Evolutionary conservation across 2,797 vertebrate genomes (phyloP), one percentile per base, ranked within the genome.

Genomic region (Aplochiton taeniatus): DNA sequence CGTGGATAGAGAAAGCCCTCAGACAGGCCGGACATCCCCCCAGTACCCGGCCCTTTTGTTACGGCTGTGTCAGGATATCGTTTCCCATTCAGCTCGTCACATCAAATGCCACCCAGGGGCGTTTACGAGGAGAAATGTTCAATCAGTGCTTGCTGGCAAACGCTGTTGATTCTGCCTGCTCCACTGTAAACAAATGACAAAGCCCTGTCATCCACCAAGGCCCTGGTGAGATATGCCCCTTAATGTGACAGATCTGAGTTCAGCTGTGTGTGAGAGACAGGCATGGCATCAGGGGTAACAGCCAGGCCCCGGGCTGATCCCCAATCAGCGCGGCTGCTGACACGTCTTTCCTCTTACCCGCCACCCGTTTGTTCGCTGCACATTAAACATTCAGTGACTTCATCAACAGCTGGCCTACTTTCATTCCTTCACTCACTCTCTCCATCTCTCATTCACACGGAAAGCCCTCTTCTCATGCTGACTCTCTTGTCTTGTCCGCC

Each of bases 401-500:
- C 73, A 77, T 72, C 75, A 56, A 76, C 74, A 76, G 83, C 81
- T 86, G 87, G 83, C 83, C 85, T 85, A 83, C 73, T 88, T 88
- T 82, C 83, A 72, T 70, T 83, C 49, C 66, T 50, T 54, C 77
- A 11, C 55, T 44, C 14, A 58, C 58, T 49, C 56, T 64, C 61
- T 31, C 55, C n/a, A 11, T 46, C 11, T 47, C 11, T 59, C 66
- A 72, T 75, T 58, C 69, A 72, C 0, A 47, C 50, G 41, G 13
- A 11, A 52, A 3, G 16, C 1, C 57, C 1, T 11, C 20, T 14
- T 1, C 11, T n/a, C 59, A 7, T 8, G 41, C 13, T 50, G 46
- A 1, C 47, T n/a, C 0, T 0, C 11, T 9, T 45, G 4, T 16
- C 10, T 53, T 49, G 17, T 13, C 8, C n/a, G 9, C 19, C 16